Evolutionary conservation across 2,888 invertebrate genomes (phyloP).

Genomic region (Diarsia brunnea): DNA sequence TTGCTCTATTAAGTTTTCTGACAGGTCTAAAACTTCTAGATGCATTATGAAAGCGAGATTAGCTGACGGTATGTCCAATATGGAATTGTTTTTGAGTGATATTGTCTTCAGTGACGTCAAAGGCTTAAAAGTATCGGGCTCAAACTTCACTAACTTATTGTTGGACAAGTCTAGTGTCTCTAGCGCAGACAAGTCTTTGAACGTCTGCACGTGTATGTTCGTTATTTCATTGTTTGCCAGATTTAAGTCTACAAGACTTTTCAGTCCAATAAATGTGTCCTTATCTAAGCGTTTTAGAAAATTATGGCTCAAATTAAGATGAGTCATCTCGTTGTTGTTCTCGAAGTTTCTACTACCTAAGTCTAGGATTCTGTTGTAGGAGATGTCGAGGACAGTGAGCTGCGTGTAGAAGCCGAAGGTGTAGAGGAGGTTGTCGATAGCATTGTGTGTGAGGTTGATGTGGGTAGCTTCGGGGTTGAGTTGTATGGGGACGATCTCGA

Average conservation of each 20-base stretch:
- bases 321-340: slow-evolving; percentile 93
- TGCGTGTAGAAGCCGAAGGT: slow-evolving; percentile 95
- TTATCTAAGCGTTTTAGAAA: slow-evolving; percentile 93
- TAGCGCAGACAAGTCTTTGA: slow-evolving; percentile 94
- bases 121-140: slow-evolving; percentile 93
- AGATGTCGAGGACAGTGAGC: slow-evolving; percentile 95
- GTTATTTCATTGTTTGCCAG: slow-evolving; percentile 95
- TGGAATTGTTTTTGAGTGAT: slow-evolving; percentile 94
- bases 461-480: slow-evolving; percentile 96
- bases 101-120: slow-evolving; percentile 93
- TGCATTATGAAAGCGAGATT: slow-evolving; percentile 92
- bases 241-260: slow-evolving; percentile 92
- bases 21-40: slow-evolving; percentile 94
- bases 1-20: slow-evolving; percentile 94
- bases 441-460: slow-evolving; percentile 96
- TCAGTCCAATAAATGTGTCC: slow-evolving; percentile 94
- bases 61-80: slow-evolving; percentile 94
- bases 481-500: slow-evolving; percentile 97
- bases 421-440: slow-evolving; percentile 94
- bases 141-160: slow-evolving; percentile 94
- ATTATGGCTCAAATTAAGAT: slow-evolving; percentile 95
- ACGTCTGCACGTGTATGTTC: slow-evolving; percentile 93
- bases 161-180: slow-evolving; percentile 94
- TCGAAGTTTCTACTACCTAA: slow-evolving; percentile 96
- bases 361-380: slow-evolving; percentile 94